phyloP scores from a whole-genome alignment of 2,888 invertebrate genomes.

The Cryptops parisi region DNA sequence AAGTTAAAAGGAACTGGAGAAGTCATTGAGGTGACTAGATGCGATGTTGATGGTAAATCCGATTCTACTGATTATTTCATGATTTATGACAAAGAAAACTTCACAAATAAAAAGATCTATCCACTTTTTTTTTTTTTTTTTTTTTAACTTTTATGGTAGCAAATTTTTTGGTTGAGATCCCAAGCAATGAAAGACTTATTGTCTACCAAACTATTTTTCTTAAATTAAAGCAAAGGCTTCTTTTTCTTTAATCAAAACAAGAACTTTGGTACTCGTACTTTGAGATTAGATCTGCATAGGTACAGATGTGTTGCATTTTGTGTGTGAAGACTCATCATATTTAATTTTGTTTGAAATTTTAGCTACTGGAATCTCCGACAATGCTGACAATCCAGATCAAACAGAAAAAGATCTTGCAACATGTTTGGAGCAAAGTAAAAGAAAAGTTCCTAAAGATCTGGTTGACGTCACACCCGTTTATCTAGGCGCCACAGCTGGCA shows the following conservation, averaged over 20 bases:
- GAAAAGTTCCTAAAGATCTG: slow-evolving; percentile 26
- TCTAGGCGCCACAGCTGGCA: slow-evolving; percentile 39
- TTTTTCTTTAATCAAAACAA: no score
- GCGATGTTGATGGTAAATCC: slow-evolving; percentile 25
- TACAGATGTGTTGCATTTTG: no score
- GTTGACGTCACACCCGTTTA: slow-evolving; percentile 29
- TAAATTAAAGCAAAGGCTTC: no score
- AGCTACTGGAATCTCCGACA: slow-evolving; percentile 29
- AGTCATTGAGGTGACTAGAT: slow-evolving; percentile 24
- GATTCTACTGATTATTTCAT: no score
- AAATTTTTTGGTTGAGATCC: no score
- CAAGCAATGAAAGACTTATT: no score
- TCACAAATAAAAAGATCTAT: not conserved
- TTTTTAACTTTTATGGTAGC: slow-evolving; percentile 19
- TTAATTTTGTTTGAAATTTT: no score
- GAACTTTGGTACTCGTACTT: no score
- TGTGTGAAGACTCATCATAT: no score
- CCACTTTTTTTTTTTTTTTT: not conserved
- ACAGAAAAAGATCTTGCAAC: slow-evolving; percentile 24
- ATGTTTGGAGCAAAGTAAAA: slow-evolving; percentile 29
- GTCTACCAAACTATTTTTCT: no score
- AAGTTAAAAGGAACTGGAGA: slow-evolving; percentile 35
- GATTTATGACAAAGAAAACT: no score
- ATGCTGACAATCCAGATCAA: slow-evolving; percentile 20
- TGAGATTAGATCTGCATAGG: no score